Percentiles rank a stretch among this genome's conserved stretches.
phyloP scores from a whole-genome alignment of 2,888 invertebrate species.

The Bibio marci region DNA sequence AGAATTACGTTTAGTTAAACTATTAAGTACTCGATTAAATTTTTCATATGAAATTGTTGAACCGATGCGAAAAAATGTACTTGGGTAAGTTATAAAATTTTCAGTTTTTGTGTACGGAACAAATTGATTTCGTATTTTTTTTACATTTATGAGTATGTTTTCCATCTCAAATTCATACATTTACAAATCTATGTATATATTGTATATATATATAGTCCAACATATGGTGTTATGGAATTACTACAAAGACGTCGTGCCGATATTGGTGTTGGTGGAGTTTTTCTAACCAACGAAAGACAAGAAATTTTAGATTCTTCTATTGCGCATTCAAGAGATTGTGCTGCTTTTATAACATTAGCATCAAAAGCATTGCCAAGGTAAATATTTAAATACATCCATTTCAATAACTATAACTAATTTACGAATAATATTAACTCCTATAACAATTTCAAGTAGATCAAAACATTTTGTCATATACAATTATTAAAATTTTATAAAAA shows the following conservation, averaged over 20 bases:
- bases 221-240: conserved; percentile 37
- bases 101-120: background rate
- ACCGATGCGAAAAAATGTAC: conserved; percentile 27
- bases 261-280: conserved; percentile 56
- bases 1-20: conserved; percentile 46
- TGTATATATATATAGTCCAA: conserved; percentile 33
- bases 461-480: too few species aligned
- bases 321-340: conserved; percentile 57
- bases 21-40: conserved; percentile 46
- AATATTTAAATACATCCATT: background rate
- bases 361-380: conserved; percentile 63
- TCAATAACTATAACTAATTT: too few species aligned
- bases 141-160: background rate
- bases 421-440: too few species aligned
- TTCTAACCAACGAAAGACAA: conserved; percentile 35
- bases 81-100: conserved; percentile 30
- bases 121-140: background rate
- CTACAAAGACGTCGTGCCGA: conserved; percentile 38
- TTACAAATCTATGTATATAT: too few species aligned
- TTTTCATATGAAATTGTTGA: conserved; percentile 54
- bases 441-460: too few species aligned
- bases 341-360: conserved; percentile 55
- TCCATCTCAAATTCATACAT: background rate
- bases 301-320: conserved; percentile 40
- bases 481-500: too few species aligned